A percentile compares a stretch with the other conserved stretches of the same genome.
Evolutionary conservation across 2,888 invertebrate species (phyloP).

Genomic region (Troilus luridus): DNA sequence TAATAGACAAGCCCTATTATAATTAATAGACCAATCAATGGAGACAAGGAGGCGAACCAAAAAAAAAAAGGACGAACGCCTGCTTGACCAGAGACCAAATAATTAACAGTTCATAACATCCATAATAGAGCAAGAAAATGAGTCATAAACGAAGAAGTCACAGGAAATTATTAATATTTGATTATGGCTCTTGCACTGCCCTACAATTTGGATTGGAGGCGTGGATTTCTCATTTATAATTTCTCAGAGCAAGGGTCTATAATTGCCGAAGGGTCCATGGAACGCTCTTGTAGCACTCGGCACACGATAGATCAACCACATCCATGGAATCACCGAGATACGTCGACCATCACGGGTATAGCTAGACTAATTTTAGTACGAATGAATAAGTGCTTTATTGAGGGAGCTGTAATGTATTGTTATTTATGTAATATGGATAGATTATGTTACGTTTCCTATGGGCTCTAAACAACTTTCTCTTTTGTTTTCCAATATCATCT

Average conservation of each 20-base stretch:
- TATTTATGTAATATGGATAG: too few species aligned
- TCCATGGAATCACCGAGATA: neutral
- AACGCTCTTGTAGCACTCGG: neutral
- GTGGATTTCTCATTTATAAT: constrained; percentile 1
- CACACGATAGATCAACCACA: neutral
- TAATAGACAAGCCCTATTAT: neutral
- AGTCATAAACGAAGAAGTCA: constrained; percentile 22
- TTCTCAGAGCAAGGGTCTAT: neutral
- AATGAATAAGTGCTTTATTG: neutral
- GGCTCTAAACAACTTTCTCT: too few species aligned
- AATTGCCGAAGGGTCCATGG: neutral
- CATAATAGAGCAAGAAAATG: neutral
- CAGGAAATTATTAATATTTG: neutral
- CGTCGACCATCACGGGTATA: neutral
- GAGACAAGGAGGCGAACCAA: neutral
- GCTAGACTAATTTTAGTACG: neutral
- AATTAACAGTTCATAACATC: constrained; percentile 15
- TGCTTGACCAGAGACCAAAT: neutral
- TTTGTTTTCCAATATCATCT: too few species aligned
- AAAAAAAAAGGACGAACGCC: neutral
- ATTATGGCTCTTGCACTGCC: neutral
- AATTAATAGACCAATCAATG: neutral
- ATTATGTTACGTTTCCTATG: too few species aligned
- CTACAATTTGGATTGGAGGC: constrained; percentile 31
- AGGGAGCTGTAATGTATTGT: neutral